phyloP scores from a whole-genome alignment of 2,888 invertebrate genomes.

The Caenorhabditis sinica region DNA sequence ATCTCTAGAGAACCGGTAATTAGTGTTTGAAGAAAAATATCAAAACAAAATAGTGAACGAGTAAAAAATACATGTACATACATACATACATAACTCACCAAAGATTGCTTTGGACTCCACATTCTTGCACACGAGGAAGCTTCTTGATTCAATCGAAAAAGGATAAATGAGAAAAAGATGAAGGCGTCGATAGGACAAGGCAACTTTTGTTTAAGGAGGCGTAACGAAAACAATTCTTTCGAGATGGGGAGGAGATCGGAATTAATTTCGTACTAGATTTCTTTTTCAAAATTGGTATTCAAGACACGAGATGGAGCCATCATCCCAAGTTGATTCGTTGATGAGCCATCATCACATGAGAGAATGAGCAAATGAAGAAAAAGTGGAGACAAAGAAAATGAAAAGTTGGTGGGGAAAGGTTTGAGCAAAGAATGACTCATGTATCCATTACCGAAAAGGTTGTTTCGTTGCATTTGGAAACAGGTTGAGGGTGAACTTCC shows the following conservation, averaged over 20 bases:
- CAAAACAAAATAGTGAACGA: slow-evolving; percentile 43
- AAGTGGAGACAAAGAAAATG: slow-evolving; percentile 5
- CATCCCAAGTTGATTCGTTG: slow-evolving; percentile 23
- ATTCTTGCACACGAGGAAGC: slow-evolving; percentile 33
- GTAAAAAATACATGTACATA: slow-evolving; percentile 32
- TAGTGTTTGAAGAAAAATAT: slow-evolving; percentile 3
- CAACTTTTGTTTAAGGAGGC: slow-evolving; percentile 29
- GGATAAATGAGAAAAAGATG: slow-evolving; percentile 27
- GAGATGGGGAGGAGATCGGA: slow-evolving; percentile 19
- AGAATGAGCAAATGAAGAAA: slow-evolving; percentile 16
- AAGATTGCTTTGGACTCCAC: slow-evolving; percentile 63
- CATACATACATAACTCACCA: too few species aligned
- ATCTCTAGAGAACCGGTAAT: slow-evolving; percentile 13
- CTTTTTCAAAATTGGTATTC: slow-evolving; percentile 50
- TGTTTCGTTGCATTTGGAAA: slow-evolving; percentile 11
- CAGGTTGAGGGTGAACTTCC: slow-evolving; percentile 10
- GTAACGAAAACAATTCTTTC: slow-evolving; percentile 6
- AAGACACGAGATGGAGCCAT: slow-evolving; percentile 25
- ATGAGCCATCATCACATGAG: slow-evolving; percentile 44
- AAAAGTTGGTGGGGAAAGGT: slow-evolving; percentile 11
- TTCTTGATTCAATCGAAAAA: slow-evolving; percentile 39
- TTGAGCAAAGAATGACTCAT: slow-evolving; percentile 32
- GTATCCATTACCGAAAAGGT: slow-evolving; percentile 2
- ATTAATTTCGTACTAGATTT: slow-evolving; percentile 54
- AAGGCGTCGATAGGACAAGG: slow-evolving; percentile 24